Evolutionary conservation across 1,140 invertebrate genomes (phyloP), one percentile per base, ranked within the genome.

Genomic region (Polypedilum pembai): DNA sequence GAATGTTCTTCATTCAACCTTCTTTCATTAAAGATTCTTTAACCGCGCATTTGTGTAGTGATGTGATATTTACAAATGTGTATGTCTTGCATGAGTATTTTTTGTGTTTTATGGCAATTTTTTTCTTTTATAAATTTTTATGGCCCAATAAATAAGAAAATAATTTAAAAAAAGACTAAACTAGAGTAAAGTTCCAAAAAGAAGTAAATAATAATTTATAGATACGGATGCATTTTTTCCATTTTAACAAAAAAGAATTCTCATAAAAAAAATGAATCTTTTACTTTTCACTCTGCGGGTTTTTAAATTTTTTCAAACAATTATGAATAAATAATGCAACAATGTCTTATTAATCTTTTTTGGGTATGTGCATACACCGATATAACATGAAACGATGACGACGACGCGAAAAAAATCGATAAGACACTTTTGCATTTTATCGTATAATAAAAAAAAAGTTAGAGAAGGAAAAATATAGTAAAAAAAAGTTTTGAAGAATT

Each of bases 21-120:
- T 69, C 65, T 18, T 69, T 69, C 65, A 69, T 69, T 69, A 69
- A 69, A 69, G 65, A 69, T 69, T 69, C 20, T 69, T 66, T 15
- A 33, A 33, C 24, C 24, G 24, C 10, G 45, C 3, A 15, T 56
- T 56, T 56, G 17, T 20, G 17, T 33, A 33, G 12, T 56, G 45
- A 56, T n/a, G n/a, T 56, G 15, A 56, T 56, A 12, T 56, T 56
- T 56, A 12, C 8, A 56, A 15, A n/a, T 56, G 45, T 15, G 12
- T 12, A 4, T 56, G 45, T n/a, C 10, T 56, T 56, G n/a, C 12
- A n/a, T 56, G 45, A 56, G 45, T n/a, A 12, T 15, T 8, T 45
- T 56, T 56, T 45, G 41, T 45, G 7, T 45, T 15, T 56, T 56
- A n/a, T 56, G 45, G 24, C 24, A 33, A 33, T 33, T 33, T 33